Evolutionary conservation across 1,140 invertebrate species (phyloP).

Genomic region (Polyergus mexicanus): DNA sequence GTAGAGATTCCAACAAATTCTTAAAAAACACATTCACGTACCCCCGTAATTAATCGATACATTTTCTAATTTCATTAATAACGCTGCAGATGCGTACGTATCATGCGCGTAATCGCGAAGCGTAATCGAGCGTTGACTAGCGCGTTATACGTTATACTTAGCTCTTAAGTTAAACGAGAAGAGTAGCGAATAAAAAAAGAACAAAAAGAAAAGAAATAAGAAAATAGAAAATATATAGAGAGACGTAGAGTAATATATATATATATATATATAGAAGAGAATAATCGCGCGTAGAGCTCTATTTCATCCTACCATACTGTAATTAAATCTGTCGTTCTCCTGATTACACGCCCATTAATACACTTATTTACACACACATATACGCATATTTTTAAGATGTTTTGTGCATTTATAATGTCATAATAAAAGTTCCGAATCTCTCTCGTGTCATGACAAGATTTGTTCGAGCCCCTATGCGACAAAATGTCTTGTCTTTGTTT

Average conservation of each 20-base stretch:
- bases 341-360: conserved; percentile 65
- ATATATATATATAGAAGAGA: conserved; percentile 41
- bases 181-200: conserved; percentile 1
- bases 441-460: conserved; percentile 63
- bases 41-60: neutral
- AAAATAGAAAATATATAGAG: conserved; percentile 50
- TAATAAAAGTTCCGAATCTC: conserved; percentile 80
- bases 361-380: conserved; percentile 68
- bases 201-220: conserved; percentile 14
- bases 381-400: conserved; percentile 80
- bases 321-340: conserved; percentile 74
- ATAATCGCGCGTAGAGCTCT: conserved; percentile 68
- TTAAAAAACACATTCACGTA: neutral
- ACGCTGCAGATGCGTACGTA: conserved; percentile 29
- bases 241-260: conserved; percentile 51
- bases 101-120: neutral
- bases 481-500: neutral
- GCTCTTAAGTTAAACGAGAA: conserved; percentile 24
- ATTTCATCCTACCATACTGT: conserved; percentile 71
- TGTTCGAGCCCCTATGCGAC: conserved; percentile 3
- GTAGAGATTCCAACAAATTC: neutral
- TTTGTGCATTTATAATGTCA: conserved; percentile 83
- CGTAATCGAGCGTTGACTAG: conserved; percentile 26
- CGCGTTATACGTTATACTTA: conserved; percentile 12
- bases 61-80: conserved; percentile 18